Base-by-base conservation (phyloP, 1,140 invertebrate species). In the Procambarus clarkii region DNA sequence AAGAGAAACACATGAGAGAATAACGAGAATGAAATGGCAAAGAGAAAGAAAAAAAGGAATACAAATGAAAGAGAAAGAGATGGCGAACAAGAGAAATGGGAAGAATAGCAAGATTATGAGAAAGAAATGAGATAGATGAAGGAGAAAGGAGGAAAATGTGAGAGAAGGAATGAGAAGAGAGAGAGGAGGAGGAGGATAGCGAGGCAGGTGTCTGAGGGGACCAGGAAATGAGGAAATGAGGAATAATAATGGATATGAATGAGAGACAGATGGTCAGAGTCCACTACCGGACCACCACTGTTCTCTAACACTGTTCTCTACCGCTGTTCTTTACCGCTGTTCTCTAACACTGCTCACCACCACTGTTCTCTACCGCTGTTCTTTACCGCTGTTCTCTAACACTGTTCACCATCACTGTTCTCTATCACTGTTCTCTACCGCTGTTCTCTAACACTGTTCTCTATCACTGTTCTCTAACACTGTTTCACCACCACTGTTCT, bases 161-260 rank as follows among this genome's bases (percentile, higher is more conserved):
- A 4, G 60, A 69, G 21, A 15, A 69, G 2, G 15, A 21, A 3
- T 69, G 21, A 15, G 7, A 18, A 69, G 60, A 18, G 15, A 4
- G 60, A 69, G 60, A 15, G 60, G 21, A 4, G 11, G 60, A 18
- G 60, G 60, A n/a, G 21, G 60, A 18, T 9, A n/a, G 13, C 4
- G 13, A 15, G 60, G 1, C 21, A 69, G 24, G 69, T 34, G 69
- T 24, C 13, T 24, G n/a, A 74, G 69, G n/a, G 21, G n/a, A 24
- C 60, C 69, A 74, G 69, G 69, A 74, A 24, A 74, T 74, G 69
- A 74, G 2, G 18, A 4, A n/a, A 34, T 74, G 11, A 24, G 18
- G 34, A n/a, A 34, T 34, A 74, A 74, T 74, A n/a, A 74, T 74
- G 69, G n/a, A 24, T 21, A 74, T 74, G 69, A 74, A 74, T 74